Evolutionary conservation across 1,140 invertebrate genomes (phyloP).

Genomic region (Trichonephila clavipes): DNA sequence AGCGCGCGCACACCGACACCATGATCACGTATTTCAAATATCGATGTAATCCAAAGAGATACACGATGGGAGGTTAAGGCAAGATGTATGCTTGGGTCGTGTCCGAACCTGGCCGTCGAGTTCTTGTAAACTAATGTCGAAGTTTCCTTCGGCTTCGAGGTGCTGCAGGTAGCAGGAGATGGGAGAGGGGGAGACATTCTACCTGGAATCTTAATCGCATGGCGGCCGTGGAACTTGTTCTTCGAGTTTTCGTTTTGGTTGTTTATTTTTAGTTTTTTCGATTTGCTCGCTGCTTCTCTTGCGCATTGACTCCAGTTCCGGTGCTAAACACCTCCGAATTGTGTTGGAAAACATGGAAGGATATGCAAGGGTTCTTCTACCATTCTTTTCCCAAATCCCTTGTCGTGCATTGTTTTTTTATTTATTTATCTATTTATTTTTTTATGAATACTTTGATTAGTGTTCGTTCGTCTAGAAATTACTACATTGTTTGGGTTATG

Average conservation of each 20-base stretch:
- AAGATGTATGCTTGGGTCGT: neutral
- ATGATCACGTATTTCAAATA: neutral
- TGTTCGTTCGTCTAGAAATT: neutral
- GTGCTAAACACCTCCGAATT: constrained; percentile 14
- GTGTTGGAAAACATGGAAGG: neutral
- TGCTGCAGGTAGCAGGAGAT: neutral
- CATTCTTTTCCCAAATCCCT: neutral
- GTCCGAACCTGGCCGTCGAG: constrained; percentile 13
- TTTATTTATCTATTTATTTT: no score
- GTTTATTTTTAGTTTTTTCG: neutral
- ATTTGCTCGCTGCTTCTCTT: constrained; percentile 20
- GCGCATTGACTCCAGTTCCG: constrained; percentile 21
- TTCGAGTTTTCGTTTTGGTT: constrained; percentile 46
- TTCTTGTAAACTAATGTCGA: constrained; percentile 3
- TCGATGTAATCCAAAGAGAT: constrained; percentile 21
- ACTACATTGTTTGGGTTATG: neutral
- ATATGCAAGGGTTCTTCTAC: neutral
- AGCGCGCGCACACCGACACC: neutral
- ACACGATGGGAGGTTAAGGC: neutral
- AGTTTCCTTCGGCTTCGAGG: neutral
- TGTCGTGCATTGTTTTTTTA: no score
- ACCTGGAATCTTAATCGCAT: constrained; percentile 65
- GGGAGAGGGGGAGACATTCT: neutral
- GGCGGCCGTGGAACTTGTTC: constrained; percentile 51
- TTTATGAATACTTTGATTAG: neutral